Percentiles rank a stretch among this genome's conserved stretches.
These are phyloP conservation scores for Arctia plantaginis DNA, from an alignment of 2,888 invertebrate species.

Conservation along the genomic window DNA sequence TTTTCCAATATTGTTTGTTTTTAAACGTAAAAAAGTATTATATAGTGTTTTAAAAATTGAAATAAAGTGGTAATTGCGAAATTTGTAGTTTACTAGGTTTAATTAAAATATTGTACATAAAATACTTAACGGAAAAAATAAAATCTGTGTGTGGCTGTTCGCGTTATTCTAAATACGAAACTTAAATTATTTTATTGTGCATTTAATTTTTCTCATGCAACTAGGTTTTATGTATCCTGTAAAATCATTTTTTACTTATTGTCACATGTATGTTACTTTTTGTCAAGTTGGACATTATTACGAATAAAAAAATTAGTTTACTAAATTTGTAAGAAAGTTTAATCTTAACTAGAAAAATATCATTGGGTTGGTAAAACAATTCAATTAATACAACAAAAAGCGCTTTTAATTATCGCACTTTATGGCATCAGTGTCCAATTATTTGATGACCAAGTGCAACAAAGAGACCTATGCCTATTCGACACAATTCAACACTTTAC, in stretches of 20 bases:
- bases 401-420: background rate
- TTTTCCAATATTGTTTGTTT: background rate
- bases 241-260: too few species aligned
- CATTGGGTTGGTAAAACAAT: too few species aligned
- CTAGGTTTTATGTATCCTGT: background rate
- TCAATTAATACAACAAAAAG: background rate
- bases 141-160: background rate
- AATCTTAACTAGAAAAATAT: too few species aligned
- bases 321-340: background rate
- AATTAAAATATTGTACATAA: background rate
- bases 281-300: too few species aligned
- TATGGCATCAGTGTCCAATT: conserved; percentile 3
- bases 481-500: conserved; percentile 23
- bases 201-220: background rate
- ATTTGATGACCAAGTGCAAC: conserved; percentile 14
- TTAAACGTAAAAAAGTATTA: too few species aligned
- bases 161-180: background rate
- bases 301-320: too few species aligned
- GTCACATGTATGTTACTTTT: too few species aligned
- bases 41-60: too few species aligned
- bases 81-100: too few species aligned
- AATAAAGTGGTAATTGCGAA: too few species aligned
- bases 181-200: background rate
- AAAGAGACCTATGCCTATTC: conserved; percentile 10
- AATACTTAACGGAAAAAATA: background rate